Evolutionary conservation across 2,113 vertebrate genomes (phyloP).

Genomic region (Psittacula cyanocephala): DNA sequence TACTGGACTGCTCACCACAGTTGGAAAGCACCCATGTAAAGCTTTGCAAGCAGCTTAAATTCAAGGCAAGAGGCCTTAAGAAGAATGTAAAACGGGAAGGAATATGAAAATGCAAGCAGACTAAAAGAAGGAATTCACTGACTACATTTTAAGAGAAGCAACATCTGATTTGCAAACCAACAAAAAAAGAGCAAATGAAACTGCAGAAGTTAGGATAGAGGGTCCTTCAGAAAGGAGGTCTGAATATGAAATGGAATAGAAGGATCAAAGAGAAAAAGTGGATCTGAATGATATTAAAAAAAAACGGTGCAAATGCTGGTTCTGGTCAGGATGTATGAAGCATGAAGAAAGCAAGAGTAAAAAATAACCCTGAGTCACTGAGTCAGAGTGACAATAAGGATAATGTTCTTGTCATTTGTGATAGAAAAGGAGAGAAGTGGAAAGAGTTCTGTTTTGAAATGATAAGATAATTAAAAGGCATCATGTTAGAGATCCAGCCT

Average conservation of each 20-base stretch:
- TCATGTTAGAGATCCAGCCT: not conserved
- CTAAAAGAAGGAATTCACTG: not conserved
- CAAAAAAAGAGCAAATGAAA: not conserved
- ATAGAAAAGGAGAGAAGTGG: not conserved
- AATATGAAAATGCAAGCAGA: not conserved
- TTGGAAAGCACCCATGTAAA: conserved; percentile 1
- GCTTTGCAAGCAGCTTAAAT: not conserved
- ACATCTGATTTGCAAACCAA: not conserved
- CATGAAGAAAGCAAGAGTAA: not conserved
- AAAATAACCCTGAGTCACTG: conserved; percentile 25
- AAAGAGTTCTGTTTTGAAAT: not conserved
- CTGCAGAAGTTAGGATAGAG: not conserved
- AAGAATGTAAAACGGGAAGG: not conserved
- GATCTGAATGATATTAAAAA: not conserved
- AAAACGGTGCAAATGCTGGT: not conserved
- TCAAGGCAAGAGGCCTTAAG: not conserved
- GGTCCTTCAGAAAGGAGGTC: not conserved
- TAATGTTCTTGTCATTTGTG: conserved; percentile 23
- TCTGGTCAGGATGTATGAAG: not conserved
- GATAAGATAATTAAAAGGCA: not conserved
- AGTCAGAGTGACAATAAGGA: conserved; percentile 12
- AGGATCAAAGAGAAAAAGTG: not conserved
- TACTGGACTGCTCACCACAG: not conserved
- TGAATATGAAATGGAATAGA: not conserved
- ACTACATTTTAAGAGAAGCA: not conserved